These are phyloP conservation scores for Setophaga kirtlandii DNA, from an alignment of 2,113 vertebrate genomes.

Conservation along the genomic window DNA sequence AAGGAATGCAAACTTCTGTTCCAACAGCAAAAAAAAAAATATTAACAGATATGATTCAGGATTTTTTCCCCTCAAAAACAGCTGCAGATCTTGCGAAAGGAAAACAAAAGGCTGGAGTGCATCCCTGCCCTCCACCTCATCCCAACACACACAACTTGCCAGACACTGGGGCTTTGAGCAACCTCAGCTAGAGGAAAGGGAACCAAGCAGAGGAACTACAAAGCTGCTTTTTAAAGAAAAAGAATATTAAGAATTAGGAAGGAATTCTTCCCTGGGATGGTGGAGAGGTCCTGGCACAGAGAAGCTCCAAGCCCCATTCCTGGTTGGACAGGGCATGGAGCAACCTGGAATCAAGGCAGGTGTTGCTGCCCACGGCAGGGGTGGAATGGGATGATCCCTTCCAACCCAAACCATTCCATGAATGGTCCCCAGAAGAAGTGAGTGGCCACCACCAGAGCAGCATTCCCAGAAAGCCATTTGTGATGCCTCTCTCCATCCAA, in stretches of 20 bases:
- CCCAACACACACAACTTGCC: not conserved
- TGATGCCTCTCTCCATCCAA: not conserved
- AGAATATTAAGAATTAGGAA: not conserved
- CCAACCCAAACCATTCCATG: not conserved
- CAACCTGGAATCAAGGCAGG: not conserved
- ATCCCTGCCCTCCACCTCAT: not conserved
- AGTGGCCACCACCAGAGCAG: not conserved
- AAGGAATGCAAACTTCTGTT: conserved; percentile 25
- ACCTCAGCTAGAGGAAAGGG: not conserved
- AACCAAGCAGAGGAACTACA: not conserved
- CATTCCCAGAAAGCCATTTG: not conserved
- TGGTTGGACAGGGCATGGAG: fast-evolving
- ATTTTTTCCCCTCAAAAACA: not conserved
- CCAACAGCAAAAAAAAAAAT: not conserved
- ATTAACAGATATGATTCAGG: not conserved
- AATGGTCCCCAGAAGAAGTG: not conserved
- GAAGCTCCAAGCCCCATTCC: not conserved
- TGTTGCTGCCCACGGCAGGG: not conserved
- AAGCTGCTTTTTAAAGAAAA: not conserved
- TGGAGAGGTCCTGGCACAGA: not conserved
- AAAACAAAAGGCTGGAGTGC: not conserved
- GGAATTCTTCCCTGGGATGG: not conserved
- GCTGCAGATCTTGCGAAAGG: conserved; percentile 4
- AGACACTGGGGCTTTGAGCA: not conserved
- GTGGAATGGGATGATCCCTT: not conserved